phyloP scores from a whole-genome alignment of 1,140 invertebrate genomes.

The Mactra quadrangularis region DNA sequence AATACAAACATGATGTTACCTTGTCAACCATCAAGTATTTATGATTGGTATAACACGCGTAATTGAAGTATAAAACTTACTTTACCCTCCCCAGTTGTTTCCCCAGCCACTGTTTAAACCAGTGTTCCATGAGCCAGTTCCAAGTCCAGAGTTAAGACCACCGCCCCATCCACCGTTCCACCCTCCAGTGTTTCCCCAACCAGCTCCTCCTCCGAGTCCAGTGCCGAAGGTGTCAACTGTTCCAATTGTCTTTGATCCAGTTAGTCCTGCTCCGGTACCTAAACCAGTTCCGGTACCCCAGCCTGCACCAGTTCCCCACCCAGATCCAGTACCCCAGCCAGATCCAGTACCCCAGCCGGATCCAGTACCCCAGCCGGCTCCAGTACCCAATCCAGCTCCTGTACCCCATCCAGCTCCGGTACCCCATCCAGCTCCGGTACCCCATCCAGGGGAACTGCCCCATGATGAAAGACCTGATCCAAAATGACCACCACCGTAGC shows the following conservation, averaged over 20 bases:
- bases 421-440: not conserved
- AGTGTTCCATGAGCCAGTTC: conserved; percentile 1
- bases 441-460: not conserved
- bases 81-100: too few species aligned
- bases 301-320: not conserved
- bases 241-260: not conserved
- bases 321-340: not conserved
- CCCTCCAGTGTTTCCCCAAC: not conserved
- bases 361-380: not conserved
- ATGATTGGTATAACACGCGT: too few species aligned
- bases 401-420: conserved; percentile 1
- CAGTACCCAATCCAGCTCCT: not conserved
- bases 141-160: not conserved
- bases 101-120: not conserved
- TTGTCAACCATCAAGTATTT: too few species aligned
- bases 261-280: not conserved
- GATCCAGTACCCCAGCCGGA: not conserved
- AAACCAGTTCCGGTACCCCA: not conserved
- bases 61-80: too few species aligned
- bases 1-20: too few species aligned
- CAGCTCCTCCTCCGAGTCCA: not conserved
- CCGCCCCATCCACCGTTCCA: not conserved
- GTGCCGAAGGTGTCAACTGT: conserved; percentile 31
- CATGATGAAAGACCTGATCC: not conserved
- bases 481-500: not conserved